Percentiles rank a stretch among this genome's conserved stretches.
phyloP scores from a whole-genome alignment of 2,797 vertebrate genomes.

The Antrozous pallidus region DNA sequence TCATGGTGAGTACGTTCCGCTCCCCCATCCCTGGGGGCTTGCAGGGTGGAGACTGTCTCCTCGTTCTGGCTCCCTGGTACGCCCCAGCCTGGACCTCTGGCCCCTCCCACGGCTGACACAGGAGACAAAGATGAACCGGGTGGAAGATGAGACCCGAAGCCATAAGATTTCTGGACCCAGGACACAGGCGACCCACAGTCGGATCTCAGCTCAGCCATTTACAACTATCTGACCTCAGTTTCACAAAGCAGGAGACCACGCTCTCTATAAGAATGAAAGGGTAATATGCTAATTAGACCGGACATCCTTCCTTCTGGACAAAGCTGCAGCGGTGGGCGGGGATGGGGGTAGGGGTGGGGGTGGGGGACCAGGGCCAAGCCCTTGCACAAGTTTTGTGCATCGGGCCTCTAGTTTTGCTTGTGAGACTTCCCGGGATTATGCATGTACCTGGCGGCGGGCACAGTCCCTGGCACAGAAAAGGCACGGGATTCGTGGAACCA shows the following conservation, averaged over 20 bases:
- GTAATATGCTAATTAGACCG: too few relatives aligned
- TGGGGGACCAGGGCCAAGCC: too few relatives aligned
- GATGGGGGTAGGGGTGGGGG: too few relatives aligned
- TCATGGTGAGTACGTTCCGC: background rate
- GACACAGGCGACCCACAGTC: background rate
- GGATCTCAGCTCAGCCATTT: background rate
- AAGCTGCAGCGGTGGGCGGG: too few relatives aligned
- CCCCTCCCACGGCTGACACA: background rate
- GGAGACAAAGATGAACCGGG: accelerated
- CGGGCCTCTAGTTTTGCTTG: too few relatives aligned
- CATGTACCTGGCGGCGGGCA: accelerated
- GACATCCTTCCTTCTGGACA: too few relatives aligned
- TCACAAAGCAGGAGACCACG: background rate
- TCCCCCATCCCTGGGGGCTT: background rate
- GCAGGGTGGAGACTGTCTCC: background rate
- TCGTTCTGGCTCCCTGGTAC: background rate
- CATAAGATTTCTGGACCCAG: background rate
- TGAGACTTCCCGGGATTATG: background rate
- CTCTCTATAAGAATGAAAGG: too few relatives aligned
- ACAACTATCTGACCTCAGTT: background rate
- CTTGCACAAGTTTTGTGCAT: too few relatives aligned
- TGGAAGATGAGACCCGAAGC: accelerated
- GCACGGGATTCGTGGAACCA: background rate
- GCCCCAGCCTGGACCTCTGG: background rate
- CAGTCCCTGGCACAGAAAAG: background rate